phyloP scores from a whole-genome alignment of 2,888 invertebrate species.

The Xanthostigma xanthostigma region DNA sequence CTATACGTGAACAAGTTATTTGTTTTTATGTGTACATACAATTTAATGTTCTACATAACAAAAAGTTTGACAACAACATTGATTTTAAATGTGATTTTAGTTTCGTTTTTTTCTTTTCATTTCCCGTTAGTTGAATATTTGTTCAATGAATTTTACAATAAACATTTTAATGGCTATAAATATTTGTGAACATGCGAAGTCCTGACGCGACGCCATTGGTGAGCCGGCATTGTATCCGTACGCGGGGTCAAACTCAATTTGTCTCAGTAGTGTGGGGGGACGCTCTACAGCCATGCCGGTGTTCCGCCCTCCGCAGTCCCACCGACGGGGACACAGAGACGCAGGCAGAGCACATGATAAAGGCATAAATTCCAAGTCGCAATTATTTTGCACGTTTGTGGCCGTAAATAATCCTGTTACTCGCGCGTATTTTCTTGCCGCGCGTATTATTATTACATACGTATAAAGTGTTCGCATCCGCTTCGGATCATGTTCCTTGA shows the following conservation, averaged over 20 bases:
- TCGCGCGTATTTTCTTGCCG: not conserved
- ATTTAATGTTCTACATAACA: too few species aligned
- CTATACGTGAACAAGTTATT: too few species aligned
- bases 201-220: not conserved
- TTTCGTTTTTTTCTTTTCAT: too few species aligned
- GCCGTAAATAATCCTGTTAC: slow-evolving; percentile 22
- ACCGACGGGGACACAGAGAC: not conserved
- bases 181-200: too few species aligned
- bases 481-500: too few species aligned
- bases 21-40: too few species aligned
- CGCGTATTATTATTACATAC: not conserved
- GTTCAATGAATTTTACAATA: too few species aligned
- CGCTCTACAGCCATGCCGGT: not conserved
- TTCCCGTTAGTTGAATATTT: too few species aligned
- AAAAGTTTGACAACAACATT: too few species aligned
- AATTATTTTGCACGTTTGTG: slow-evolving; percentile 20
- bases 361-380: slow-evolving; percentile 24
- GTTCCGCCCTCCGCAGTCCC: not conserved
- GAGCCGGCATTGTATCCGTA: slow-evolving; percentile 3
- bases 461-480: too few species aligned
- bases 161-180: too few species aligned
- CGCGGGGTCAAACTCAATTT: slow-evolving; percentile 7
- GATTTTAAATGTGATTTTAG: too few species aligned
- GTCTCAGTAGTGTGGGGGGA: slow-evolving; percentile 1
- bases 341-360: slow-evolving; percentile 19